Base-by-base conservation (phyloP, 2,888 invertebrate genomes). In the Drosophila quinaria region DNA sequence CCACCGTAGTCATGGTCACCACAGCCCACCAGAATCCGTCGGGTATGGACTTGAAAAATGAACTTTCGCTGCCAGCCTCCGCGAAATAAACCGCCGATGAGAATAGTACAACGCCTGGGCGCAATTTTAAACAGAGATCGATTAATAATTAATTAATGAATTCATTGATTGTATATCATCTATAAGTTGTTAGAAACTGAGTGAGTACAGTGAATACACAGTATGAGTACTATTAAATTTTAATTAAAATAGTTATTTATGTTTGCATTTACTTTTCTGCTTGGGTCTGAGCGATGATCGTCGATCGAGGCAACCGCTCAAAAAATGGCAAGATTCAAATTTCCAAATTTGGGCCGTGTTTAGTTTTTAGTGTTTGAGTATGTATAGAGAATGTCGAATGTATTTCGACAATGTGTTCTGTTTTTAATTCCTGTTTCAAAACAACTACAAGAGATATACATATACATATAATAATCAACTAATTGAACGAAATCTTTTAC, bases 21-120 rank as follows among this genome's bases (percentile, higher is more conserved):
- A 99, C 98, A 94, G 98, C 98, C 99, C 99, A 99, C 99, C 99
- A 99, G 96, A 99, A 99, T 95, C 98, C 99, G 95, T 98, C 98
- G 94, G 99, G 99, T 96, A 99, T 99, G 94, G 98, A 98, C 95
- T 98, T 98, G 97, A 99, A 99, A 97, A 98, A 98, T 94, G 99
- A 98, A 95, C 97, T 97, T 95, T 98, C 98, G 94, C 98, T 97
- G 95, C 99, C 99, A 94, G 98, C 98, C 95, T 99, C 99, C 94
- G 99, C 99, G 95, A 99, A 99, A 96, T 99, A 99, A 94, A 99
- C 99, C 94, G 99, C 99, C 95, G 98, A 98, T 94, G 98, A 98
- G 96, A 99, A 99, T 95, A 99, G 97, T 95, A 99, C 98, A 95
- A 99, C 99, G 96, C 99, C 98, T 98, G 81, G 67, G 76, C 81